Base-by-base conservation (phyloP, 2,888 invertebrate genomes). In the Melieria picta region DNA sequence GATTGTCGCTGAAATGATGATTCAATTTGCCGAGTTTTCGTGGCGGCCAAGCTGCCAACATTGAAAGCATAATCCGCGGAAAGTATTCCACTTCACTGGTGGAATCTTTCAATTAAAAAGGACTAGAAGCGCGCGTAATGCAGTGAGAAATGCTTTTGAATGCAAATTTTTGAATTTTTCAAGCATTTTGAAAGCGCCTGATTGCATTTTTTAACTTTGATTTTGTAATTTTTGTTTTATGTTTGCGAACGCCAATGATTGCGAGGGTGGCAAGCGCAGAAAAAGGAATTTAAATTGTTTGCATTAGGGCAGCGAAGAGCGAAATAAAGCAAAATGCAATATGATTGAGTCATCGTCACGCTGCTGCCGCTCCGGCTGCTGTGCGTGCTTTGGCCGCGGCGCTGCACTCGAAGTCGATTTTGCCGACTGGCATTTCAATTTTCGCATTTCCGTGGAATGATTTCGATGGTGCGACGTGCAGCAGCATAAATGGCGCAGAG, bases 191-290 rank as follows among this genome's bases (percentile, higher is more conserved):
- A 56, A 60, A 71, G 74, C 72, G 73, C 72, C 69, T 76, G 72
- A 76, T 77, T 78, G 78, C 75, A 77, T 78, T 76, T 77, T 76
- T 72, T 72, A 76, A 78, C 74, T 73, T 30, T 72, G 72, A 77
- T 74, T 77, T 74, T 55, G 73, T 73, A 56, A 70, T 73, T 71
- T 70, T 9, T 52, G 9, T 9, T 52, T 50, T 52, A n/a, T 52
- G 52, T 52, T 52, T 13, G 11, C 10, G 11, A 16, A 10, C 10
- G 30, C 58, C 58, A 65, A 60, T 50, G 56, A 42, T 68, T 68
- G 52, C 43, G 58, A 58, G 42, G 64, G 63, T 66, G 61, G 48
- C 61, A 47, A 63, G 62, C 52, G 30, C 47, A 55, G 56, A 64
- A 58, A 56, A 45, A 61, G 57, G 55, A 68, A 68, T 47, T 30